A percentile compares a stretch with the other conserved stretches of the same genome.
Conservation (phyloP, 2,113 vertebrate genomes). For the Colistium nudipinnis region DNA sequence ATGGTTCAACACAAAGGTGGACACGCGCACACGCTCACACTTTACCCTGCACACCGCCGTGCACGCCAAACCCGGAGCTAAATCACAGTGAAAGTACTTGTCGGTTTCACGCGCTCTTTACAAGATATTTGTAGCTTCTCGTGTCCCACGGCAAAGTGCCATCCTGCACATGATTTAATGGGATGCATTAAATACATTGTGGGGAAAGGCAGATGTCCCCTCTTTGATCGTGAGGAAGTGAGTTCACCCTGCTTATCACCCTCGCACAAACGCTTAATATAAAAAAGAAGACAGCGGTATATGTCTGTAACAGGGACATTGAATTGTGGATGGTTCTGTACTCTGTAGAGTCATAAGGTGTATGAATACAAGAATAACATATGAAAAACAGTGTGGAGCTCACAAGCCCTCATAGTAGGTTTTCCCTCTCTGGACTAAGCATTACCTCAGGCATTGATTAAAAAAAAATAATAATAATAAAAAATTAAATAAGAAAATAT, state of each 20-base stretch:
- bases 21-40: constrained; percentile 19
- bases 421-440: background rate
- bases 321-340: constrained; percentile 1
- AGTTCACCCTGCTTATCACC: background rate
- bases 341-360: background rate
- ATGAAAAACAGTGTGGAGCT: background rate
- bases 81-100: constrained; percentile 73
- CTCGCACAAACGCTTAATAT: background rate
- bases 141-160: constrained; percentile 43
- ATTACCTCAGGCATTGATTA: background rate
- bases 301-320: constrained; percentile 2
- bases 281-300: background rate
- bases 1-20: constrained; percentile 44
- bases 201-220: constrained; percentile 49
- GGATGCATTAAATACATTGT: constrained; percentile 62
- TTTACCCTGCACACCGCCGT: constrained; percentile 57
- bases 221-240: constrained; percentile 13
- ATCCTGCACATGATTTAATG: constrained; percentile 55
- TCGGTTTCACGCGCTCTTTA: constrained; percentile 64
- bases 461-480: too few relatives aligned
- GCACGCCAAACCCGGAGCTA: constrained; percentile 59
- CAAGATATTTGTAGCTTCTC: constrained; percentile 57
- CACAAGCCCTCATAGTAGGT: too few relatives aligned
- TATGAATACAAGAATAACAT: background rate
- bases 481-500: too few relatives aligned